Conservation (phyloP, 2,888 invertebrate genomes). For the Brachylomia viminalis region DNA sequence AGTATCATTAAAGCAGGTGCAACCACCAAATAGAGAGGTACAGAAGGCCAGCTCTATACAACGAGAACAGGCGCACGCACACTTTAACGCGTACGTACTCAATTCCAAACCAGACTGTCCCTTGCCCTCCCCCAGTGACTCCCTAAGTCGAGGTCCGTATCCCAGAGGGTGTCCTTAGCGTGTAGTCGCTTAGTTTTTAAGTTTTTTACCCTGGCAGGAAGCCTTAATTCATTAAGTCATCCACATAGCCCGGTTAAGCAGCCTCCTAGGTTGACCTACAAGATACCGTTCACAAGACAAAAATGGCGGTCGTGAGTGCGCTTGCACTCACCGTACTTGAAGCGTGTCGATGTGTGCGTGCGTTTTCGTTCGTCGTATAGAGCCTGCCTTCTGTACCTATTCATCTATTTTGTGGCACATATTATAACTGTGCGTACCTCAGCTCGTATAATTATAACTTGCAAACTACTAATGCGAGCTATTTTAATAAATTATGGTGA, state of each 20-base stretch:
- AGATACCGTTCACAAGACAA: too few relatives aligned
- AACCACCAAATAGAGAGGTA: neutral
- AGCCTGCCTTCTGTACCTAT: neutral
- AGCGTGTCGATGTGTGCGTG: neutral
- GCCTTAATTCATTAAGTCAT: too few relatives aligned
- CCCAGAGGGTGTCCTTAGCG: too few relatives aligned
- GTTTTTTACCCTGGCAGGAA: too few relatives aligned
- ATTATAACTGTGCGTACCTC: neutral
- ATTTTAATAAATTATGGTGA: slow-evolving; percentile 61
- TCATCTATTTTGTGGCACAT: neutral
- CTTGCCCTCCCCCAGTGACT: too few relatives aligned
- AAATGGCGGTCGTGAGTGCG: neutral
- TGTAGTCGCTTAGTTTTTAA: too few relatives aligned
- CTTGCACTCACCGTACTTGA: too few relatives aligned
- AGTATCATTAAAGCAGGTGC: slow-evolving; percentile 39
- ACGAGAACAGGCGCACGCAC: neutral
- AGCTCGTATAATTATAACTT: slow-evolving; percentile 62
- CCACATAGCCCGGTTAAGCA: too few relatives aligned
- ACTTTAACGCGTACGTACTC: neutral
- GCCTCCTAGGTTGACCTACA: too few relatives aligned
- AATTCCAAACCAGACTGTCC: too few relatives aligned
- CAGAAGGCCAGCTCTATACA: neutral
- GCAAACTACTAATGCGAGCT: slow-evolving; percentile 50
- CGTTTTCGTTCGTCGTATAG: neutral
- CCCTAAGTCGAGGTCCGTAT: too few relatives aligned